Evolutionary conservation across 2,888 invertebrate genomes (phyloP), one percentile per base, ranked within the genome.

Genomic region (Limnephilus marmoratus): DNA sequence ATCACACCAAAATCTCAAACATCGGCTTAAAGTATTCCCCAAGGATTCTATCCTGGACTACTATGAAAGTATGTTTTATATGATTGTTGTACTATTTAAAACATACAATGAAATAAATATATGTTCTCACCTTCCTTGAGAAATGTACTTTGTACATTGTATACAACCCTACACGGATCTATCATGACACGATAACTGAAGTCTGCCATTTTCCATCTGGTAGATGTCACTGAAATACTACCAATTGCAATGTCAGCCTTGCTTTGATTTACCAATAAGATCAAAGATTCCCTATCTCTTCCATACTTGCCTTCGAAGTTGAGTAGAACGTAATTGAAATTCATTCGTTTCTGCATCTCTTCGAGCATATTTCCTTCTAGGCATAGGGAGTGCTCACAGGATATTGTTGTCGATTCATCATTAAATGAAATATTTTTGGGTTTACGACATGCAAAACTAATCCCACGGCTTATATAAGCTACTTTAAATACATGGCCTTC

Each of bases 361-460:
- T 18, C 31, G 31, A 87, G 53, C 29, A 87, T 87, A 13, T 87
- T 37, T 87, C 87, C 87, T 87, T 87, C 87, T 18, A 87, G n/a
- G 3, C 34, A 15, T 9, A 13, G 11, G 12, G 53, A 24, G 31
- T 34, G 18, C 7, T 29, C 18, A 68, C 87, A 87, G 15, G 13
- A 53, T 3, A 87, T 24, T 31, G 87, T 18, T 11, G 34, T 34
- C 31, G 24, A 53, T 29, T 87, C 87, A 18, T 37, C 68, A 15
- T 68, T 1, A 29, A 31, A n/a, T 49, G 87, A 34, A 12, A 31
- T 11, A 5, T 34, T 34, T 31, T 18, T 87, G 7, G 34, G 87
- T 31, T 87, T 31, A 13, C 31, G 29, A 68, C 87, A 87, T 9
- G 15, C 4, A 68, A 87, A 87, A 87, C 53, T 87, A 7, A 87